Conservation (phyloP, 2,888 invertebrate genomes). For the Apocheima hispidaria region DNA sequence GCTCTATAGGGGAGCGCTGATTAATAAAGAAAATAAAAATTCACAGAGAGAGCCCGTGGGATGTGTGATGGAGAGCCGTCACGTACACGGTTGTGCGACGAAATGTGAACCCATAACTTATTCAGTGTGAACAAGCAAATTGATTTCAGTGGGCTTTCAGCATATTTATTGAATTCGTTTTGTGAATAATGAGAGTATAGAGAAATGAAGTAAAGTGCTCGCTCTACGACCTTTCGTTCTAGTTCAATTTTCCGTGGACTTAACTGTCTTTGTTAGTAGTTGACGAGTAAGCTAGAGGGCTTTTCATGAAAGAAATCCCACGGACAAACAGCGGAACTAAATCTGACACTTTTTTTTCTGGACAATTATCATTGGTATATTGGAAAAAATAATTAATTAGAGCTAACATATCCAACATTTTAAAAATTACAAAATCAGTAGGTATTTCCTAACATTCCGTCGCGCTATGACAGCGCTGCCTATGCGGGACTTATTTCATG, state of each 20-base stretch:
- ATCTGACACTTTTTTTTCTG: too few relatives aligned
- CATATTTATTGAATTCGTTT: constrained; percentile 37
- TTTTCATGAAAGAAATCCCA: too few relatives aligned
- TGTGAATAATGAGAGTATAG: constrained; percentile 35
- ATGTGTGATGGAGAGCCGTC: constrained; percentile 66
- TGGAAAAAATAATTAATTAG: too few relatives aligned
- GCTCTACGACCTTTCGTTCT: neutral
- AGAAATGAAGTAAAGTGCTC: constrained; percentile 16
- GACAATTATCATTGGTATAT: too few relatives aligned
- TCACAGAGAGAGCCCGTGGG: constrained; percentile 50
- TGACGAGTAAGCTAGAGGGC: too few relatives aligned
- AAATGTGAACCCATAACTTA: constrained; percentile 53
- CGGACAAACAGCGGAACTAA: too few relatives aligned
- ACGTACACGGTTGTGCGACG: constrained; percentile 55
- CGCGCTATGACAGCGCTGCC: too few relatives aligned
- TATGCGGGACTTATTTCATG: too few relatives aligned
- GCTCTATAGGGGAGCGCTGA: constrained; percentile 71
- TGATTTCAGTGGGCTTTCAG: constrained; percentile 46
- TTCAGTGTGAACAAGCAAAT: constrained; percentile 52
- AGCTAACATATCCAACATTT: too few relatives aligned
- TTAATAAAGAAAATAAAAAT: constrained; percentile 79
- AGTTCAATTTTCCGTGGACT: neutral
- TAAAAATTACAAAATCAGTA: too few relatives aligned
- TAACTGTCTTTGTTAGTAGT: neutral
- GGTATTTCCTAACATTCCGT: too few relatives aligned